Evolutionary conservation across 1,140 invertebrate species (phyloP), one percentile per base, ranked within the genome.

Genomic region (Uloborus diversus): DNA sequence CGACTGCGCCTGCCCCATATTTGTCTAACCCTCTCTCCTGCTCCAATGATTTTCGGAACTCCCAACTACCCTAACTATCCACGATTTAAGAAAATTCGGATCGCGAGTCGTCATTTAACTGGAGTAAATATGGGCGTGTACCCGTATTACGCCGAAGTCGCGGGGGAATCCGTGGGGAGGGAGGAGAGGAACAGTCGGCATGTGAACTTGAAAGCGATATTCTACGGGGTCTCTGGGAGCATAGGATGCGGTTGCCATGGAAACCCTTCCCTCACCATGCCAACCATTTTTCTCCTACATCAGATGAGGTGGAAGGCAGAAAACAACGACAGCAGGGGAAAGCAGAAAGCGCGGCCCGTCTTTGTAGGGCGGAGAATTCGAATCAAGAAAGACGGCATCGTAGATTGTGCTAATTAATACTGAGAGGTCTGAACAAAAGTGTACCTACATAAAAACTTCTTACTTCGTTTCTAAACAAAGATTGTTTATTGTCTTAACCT

Each of bases 231-330:
- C 66, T 69, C 66, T 69, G 51, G 30, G 66, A 71, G 68, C 68
- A 49, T 33, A 71, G 73, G 73, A 78, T 78, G 73, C 73, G 73
- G 73, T 78, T 66, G 73, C 51, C 30, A 78, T 78, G 49, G 73
- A 65, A 78, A 78, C 73, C 61, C 73, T 78, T 78, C 73, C 73
- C 49, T 78, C 73, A 66, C 73, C 73, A 42, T 78, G 57, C 61
- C 73, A 57, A 78, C 73, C 73, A 78, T 78, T 78, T 78, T 78
- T 78, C 73, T 78, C 73, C 73, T 66, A 78, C 73, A 78, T 78
- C 73, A 78, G 73, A 78, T 78, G 73, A 57, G 73, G 73, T 66
- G 73, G 73, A 78, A 78, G 73, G 62, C 59, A 25, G 73, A 78
- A 78, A 78, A 78, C 73, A 78, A 66, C 61, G 62, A 57, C 42